Conservation (phyloP, 2,797 vertebrate genomes). For the Pampus argenteus region DNA sequence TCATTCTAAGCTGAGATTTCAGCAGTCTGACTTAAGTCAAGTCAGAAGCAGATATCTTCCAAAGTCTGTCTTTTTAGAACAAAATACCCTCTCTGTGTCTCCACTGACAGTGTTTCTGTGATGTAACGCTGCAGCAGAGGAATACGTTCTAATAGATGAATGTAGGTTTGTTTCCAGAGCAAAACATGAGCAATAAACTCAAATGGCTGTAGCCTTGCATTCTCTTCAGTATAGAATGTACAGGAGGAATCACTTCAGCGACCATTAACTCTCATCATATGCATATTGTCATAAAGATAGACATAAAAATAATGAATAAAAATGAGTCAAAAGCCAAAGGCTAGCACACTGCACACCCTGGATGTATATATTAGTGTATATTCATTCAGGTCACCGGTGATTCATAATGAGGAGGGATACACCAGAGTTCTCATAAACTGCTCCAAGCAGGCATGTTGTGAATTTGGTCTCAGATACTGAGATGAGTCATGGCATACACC, state of each 20-base stretch:
- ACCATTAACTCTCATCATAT: not conserved
- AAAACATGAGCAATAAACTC: too few species aligned
- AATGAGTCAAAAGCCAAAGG: too few species aligned
- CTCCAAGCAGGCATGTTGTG: not conserved
- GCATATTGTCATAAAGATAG: not conserved
- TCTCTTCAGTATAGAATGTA: not conserved
- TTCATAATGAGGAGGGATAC: not conserved
- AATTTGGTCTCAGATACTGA: not conserved
- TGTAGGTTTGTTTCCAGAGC: not conserved
- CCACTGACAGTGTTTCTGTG: not conserved
- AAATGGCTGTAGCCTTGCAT: too few species aligned
- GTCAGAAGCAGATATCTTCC: not conserved
- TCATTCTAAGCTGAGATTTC: not conserved
- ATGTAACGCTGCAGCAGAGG: not conserved
- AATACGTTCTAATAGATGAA: not conserved
- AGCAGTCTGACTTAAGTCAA: not conserved
- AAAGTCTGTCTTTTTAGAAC: too few species aligned
- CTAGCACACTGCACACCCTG: not conserved
- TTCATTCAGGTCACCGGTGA: not conserved
- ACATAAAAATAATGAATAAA: too few species aligned
- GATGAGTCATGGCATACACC: not conserved
- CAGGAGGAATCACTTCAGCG: not conserved
- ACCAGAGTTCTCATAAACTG: conserved; percentile 32
- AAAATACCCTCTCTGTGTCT: not conserved
- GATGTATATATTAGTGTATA: not conserved